Conservation (phyloP, 2,888 invertebrate genomes). For the Trichogramma evanescens region DNA sequence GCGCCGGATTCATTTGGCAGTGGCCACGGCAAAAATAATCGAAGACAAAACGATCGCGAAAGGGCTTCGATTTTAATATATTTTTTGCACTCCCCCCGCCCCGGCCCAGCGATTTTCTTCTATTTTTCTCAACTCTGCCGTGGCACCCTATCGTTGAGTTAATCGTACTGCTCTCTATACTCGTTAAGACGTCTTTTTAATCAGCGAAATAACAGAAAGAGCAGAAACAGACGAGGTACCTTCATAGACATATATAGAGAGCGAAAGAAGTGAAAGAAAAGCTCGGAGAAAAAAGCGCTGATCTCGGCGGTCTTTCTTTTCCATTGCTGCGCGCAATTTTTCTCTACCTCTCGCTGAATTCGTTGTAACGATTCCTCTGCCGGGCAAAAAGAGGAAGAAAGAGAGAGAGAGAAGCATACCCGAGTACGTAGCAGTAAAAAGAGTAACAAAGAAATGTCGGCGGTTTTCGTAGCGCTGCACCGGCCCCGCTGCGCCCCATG, state of each 20-base stretch:
- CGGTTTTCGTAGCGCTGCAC: neutral
- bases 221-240: neutral
- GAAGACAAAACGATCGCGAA: no score
- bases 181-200: conserved; percentile 38
- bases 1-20: no score
- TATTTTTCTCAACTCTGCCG: neutral
- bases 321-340: neutral
- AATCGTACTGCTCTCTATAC: no score
- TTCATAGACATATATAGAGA: no score
- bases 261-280: neutral
- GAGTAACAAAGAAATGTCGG: neutral
- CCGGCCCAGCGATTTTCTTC: conserved; percentile 13
- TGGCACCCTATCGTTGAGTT: conserved; percentile 1
- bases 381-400: neutral
- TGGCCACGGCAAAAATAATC: no score
- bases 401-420: neutral
- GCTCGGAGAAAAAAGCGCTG: neutral
- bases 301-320: neutral
- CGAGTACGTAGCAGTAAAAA: neutral
- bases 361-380: conserved; percentile 1
- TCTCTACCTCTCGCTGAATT: neutral
- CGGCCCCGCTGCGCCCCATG: no score
- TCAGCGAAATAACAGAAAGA: conserved; percentile 22
- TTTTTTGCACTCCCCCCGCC: conserved; percentile 3
- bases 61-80: no score